Percentiles rank a stretch among this genome's conserved stretches.
These are phyloP conservation scores for Oreotragus oreotragus DNA, from an alignment of 2,113 vertebrate genomes.

Conservation along the genomic window DNA sequence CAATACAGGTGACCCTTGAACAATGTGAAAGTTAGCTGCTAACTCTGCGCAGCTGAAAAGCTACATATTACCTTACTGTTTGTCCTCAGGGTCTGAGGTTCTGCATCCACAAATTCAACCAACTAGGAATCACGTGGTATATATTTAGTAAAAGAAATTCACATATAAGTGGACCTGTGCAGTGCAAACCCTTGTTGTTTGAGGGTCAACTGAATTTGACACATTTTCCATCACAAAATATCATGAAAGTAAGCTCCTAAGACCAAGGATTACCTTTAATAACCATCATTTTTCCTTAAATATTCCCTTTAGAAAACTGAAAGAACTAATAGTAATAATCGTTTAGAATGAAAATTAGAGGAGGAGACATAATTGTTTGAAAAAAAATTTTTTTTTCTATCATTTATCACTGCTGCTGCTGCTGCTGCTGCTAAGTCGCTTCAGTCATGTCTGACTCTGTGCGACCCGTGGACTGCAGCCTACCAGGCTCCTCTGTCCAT, in stretches of 20 bases:
- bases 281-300: background rate
- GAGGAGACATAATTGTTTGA: background rate
- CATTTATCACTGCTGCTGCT: background rate
- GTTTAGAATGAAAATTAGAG: background rate
- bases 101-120: background rate
- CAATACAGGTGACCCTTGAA: background rate
- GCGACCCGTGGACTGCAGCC: no score
- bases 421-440: no score
- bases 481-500: no score
- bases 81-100: background rate
- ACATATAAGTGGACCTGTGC: background rate
- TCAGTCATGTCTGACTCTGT: no score
- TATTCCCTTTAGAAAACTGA: slow-evolving; percentile 7
- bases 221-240: background rate
- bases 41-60: background rate
- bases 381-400: background rate
- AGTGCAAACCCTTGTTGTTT: background rate
- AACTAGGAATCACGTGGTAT: background rate
- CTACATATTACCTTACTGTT: background rate
- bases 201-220: background rate
- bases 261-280: background rate
- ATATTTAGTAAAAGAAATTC: background rate
- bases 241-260: background rate
- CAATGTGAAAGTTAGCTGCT: background rate
- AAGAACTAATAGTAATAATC: background rate